Percentiles rank a stretch among this genome's conserved stretches.
These are phyloP conservation scores for Argyra leucocephala DNA, from an alignment of 2,888 invertebrate species.

Conservation along the genomic window DNA sequence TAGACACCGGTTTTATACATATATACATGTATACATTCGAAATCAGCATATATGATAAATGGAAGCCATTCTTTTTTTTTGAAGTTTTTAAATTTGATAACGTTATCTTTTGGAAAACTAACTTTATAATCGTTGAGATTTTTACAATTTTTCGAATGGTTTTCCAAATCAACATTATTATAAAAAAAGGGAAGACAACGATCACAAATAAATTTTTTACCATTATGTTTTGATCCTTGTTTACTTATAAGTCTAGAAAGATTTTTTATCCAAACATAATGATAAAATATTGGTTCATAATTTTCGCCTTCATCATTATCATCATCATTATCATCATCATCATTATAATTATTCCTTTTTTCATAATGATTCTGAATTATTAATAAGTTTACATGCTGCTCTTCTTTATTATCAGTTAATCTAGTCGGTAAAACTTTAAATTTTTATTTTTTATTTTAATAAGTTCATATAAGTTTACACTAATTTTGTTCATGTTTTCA, in stretches of 20 bases:
- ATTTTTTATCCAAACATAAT: conserved; percentile 15
- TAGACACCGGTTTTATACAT: not conserved
- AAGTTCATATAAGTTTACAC: conserved; percentile 11
- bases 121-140: conserved; percentile 14
- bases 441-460: conserved; percentile 4
- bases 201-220: conserved; percentile 11
- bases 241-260: conserved; percentile 10
- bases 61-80: conserved; percentile 13
- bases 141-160: conserved; percentile 13
- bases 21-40: conserved; percentile 8
- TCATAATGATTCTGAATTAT: conserved; percentile 7
- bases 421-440: too few relatives aligned
- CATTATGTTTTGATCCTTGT: conserved; percentile 8
- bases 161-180: conserved; percentile 7
- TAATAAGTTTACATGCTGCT: conserved; percentile 10
- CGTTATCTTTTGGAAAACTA: conserved; percentile 7
- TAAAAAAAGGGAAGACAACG: conserved; percentile 12
- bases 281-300: conserved; percentile 8
- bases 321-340: too few relatives aligned
- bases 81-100: conserved; percentile 13
- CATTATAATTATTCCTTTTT: too few relatives aligned
- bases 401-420: conserved; percentile 9
- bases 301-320: not conserved
- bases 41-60: conserved; percentile 14
- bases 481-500: conserved; percentile 10